phyloP scores from a whole-genome alignment of 2,113 vertebrate species.

The Engystomops pustulosus region DNA sequence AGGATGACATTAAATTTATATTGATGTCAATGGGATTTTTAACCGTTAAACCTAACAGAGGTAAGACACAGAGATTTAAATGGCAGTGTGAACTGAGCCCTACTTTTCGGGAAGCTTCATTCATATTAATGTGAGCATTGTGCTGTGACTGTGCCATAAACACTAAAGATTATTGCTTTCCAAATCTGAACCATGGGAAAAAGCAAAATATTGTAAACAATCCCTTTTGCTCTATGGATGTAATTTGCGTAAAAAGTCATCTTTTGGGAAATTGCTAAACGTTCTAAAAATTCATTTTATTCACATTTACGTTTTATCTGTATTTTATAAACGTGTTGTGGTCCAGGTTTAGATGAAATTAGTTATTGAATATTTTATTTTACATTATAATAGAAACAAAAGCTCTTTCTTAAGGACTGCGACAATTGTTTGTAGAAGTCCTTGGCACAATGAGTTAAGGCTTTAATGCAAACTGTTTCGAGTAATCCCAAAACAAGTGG shows the following conservation, averaged over 20 bases:
- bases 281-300: not conserved
- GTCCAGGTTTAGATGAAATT: conserved; percentile 7
- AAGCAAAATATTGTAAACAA: not conserved
- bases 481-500: conserved; percentile 28
- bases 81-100: too few relatives aligned
- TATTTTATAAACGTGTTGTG: not conserved
- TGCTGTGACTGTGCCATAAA: not conserved
- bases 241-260: not conserved
- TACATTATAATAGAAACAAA: conserved; percentile 13
- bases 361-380: not conserved
- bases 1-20: too few relatives aligned
- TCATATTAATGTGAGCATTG: not conserved
- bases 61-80: too few relatives aligned
- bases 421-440: not conserved
- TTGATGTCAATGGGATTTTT: too few relatives aligned
- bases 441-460: conserved; percentile 15
- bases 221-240: not conserved
- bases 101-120: not conserved
- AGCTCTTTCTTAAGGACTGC: not conserved
- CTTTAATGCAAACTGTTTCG: conserved; percentile 13
- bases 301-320: not conserved
- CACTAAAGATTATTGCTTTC: not conserved
- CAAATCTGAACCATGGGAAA: not conserved
- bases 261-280: not conserved
- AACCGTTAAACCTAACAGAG: too few relatives aligned